Conservation (phyloP, 2,113 vertebrate species). For the Phaetusa simplex region DNA sequence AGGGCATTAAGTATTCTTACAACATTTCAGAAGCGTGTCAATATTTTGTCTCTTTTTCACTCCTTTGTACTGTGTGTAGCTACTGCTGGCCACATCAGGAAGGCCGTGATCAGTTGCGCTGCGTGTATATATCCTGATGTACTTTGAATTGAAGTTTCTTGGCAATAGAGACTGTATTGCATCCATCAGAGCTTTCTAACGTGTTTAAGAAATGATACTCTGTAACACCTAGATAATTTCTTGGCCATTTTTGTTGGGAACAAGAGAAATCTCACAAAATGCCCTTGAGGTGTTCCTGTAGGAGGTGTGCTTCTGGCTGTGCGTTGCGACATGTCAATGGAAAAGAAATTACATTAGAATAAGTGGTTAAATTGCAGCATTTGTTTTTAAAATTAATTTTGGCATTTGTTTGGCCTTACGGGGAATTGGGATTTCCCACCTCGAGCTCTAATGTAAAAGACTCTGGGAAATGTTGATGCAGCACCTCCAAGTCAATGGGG, state of each 20-base stretch:
- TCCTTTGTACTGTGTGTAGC: neutral
- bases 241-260: neutral
- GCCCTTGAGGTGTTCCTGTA: neutral
- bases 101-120: neutral
- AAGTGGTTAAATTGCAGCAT: neutral
- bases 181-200: neutral
- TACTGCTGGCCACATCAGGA: neutral
- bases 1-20: neutral
- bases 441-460: neutral
- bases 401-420: constrained; percentile 47
- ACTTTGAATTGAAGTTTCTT: neutral
- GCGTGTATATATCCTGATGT: neutral
- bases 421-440: neutral
- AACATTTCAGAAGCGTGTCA: neutral
- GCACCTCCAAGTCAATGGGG: neutral
- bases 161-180: neutral
- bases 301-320: neutral
- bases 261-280: neutral
- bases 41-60: neutral
- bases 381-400: constrained; percentile 10
- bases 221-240: neutral
- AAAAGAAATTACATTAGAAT: constrained; percentile 28
- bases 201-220: neutral
- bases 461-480: neutral
- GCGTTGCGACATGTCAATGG: neutral